Percentiles rank a stretch among this genome's conserved stretches.
phyloP scores from a whole-genome alignment of 2,797 vertebrate species.

The Acipenser oxyrinchus region DNA sequence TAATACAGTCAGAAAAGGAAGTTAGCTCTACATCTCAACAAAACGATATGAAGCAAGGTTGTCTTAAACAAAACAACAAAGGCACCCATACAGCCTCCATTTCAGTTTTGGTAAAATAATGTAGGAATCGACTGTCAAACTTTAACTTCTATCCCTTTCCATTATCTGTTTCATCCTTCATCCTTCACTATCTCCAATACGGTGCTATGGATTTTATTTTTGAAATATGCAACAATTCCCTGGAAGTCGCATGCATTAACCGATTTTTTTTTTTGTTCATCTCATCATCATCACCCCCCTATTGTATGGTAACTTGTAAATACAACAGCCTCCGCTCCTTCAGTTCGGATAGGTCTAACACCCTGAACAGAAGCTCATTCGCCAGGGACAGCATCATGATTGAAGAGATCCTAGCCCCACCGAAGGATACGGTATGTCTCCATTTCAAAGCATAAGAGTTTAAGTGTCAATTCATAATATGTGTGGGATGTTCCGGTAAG shows the following conservation, averaged over 20 bases:
- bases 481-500: background rate
- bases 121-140: conserved; percentile 16
- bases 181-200: conserved; percentile 40
- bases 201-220: conserved; percentile 38
- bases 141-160: conserved; percentile 41
- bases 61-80: too few species aligned
- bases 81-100: too few species aligned
- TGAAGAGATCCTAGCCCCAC: conserved; percentile 86
- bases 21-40: too few species aligned
- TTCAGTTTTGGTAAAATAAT: too few species aligned
- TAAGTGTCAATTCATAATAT: background rate
- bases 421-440: conserved; percentile 82
- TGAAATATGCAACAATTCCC: conserved; percentile 63
- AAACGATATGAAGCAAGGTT: too few species aligned
- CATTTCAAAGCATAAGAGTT: conserved; percentile 19
- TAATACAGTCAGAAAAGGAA: too few species aligned
- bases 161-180: conserved; percentile 44
- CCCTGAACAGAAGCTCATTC: conserved; percentile 90
- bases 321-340: conserved; percentile 97
- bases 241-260: conserved; percentile 95
- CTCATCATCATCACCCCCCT: conserved; percentile 66
- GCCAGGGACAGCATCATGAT: conserved; percentile 97
- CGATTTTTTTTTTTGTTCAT: conserved; percentile 63
- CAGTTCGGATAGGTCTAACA: conserved; percentile 99
- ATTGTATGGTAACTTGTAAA: conserved; percentile 85